Evolutionary conservation across 1,140 invertebrate species (phyloP).

Genomic region (Cheumatopsyche charites): DNA sequence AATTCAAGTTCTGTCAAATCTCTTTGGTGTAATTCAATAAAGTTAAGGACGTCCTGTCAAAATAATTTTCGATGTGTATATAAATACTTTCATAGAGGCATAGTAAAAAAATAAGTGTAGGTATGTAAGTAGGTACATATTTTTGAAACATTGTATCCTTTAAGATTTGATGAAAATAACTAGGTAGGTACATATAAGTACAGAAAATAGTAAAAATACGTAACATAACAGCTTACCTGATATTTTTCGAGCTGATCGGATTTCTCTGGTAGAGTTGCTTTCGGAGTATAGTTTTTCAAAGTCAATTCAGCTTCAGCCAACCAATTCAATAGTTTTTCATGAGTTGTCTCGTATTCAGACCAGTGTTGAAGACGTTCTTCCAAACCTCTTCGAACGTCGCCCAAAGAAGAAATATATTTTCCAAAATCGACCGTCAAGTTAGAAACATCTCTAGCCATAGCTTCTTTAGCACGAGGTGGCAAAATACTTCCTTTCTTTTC

Average conservation of each 20-base stretch:
- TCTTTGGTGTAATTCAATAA: conserved; percentile 72
- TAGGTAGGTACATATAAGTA: too few relatives aligned
- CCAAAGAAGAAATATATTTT: conserved; percentile 77
- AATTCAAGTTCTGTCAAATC: conserved; percentile 75
- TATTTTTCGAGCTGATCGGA: conserved; percentile 88
- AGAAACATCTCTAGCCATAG: conserved; percentile 77
- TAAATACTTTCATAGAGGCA: background rate
- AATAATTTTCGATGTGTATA: conserved; percentile 30
- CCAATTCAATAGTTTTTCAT: conserved; percentile 83
- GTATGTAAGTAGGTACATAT: too few relatives aligned
- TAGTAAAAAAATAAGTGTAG: too few relatives aligned
- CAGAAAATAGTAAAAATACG: too few relatives aligned
- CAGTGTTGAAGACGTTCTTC: conserved; percentile 88
- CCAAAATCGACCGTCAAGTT: conserved; percentile 80
- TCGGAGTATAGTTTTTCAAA: conserved; percentile 85
- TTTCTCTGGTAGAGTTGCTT: conserved; percentile 88
- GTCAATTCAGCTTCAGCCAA: conserved; percentile 84
- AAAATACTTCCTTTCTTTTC: conserved; percentile 69
- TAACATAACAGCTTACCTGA: conserved; percentile 68
- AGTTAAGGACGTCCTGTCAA: conserved; percentile 76
- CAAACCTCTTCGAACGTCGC: conserved; percentile 77
- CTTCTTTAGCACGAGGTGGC: conserved; percentile 77
- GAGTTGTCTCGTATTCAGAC: conserved; percentile 86
- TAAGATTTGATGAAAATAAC: too few relatives aligned
- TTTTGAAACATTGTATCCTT: too few relatives aligned